Base-by-base conservation (phyloP, 2,888 invertebrate genomes). In the Pelosia muscerda region DNA sequence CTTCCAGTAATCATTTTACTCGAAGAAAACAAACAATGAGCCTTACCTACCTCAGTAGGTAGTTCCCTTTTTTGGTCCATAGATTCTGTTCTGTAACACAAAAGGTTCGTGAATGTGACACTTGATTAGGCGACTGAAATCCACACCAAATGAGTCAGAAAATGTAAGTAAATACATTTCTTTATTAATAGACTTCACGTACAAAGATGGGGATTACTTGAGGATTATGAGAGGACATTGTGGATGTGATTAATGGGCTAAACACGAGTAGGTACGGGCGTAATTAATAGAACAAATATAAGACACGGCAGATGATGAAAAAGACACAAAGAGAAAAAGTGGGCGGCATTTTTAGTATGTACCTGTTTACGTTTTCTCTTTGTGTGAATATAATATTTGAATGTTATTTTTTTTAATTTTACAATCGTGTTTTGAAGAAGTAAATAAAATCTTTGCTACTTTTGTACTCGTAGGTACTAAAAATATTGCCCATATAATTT, bases 221-320 rank as follows among this genome's bases (percentile, higher is more conserved):
- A 49, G 49, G 49, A 49, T 49, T 49, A n/a, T 2, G n/a, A 49
- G 49, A 49, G 49, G n/a, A 49, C 49, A 49, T 49, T 49, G 49
- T 9, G 49, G 49, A 57, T 57, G 28, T 58, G 67, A 25, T 49
- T 28, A 60, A 53, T 58, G 26, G 26, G 15, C 5, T n/a, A 57
- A 57, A 8, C 10, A 13, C 38, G 6, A 22, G 22, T 34, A n/a
- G n/a, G n/a, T n/a, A 38, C 15, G 23, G 9, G 19, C 31, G 34
- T 31, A 34, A 60, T 22, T 13, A 34, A 58, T 60, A 38, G 23
- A 38, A 60, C 25, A 57, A 19, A 28, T 26, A 57, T 25, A 26
- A 26, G 26, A 26, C 15, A 60, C 23, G 42, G 15, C 15, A 42
- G 25, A 25, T 13, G 26, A 61, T 19, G 25, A 26, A n/a, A 25